Percentiles rank a stretch among this genome's conserved stretches.
Evolutionary conservation across 1,140 invertebrate species (phyloP).

Genomic region (Cepaea nemoralis): DNA sequence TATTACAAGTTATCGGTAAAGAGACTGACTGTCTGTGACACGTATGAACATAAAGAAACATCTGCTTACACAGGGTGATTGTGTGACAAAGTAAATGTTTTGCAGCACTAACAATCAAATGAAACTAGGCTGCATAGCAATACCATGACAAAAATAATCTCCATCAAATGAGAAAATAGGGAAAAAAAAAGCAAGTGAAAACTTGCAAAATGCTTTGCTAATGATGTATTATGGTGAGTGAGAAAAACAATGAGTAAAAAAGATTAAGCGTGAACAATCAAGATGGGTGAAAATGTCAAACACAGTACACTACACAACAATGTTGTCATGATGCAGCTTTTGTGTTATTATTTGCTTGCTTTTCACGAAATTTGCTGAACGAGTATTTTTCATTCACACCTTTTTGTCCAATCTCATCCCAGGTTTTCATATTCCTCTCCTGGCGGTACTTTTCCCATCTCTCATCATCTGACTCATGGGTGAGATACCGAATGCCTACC

Average conservation of each 20-base stretch:
- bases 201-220: not conserved
- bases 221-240: not conserved
- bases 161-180: no score
- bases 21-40: no score
- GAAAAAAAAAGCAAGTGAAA: no score
- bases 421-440: slow-evolving; percentile 69
- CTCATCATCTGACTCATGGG: slow-evolving; percentile 95
- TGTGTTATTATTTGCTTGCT: slow-evolving; percentile 41
- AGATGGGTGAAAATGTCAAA: not conserved
- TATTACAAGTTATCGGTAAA: no score
- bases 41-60: not conserved
- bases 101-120: not conserved
- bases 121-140: not conserved
- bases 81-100: not conserved
- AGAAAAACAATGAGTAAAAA: not conserved
- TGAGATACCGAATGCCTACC: slow-evolving; percentile 89
- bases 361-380: slow-evolving; percentile 63
- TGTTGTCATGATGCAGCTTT: slow-evolving; percentile 31
- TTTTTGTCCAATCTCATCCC: slow-evolving; percentile 67
- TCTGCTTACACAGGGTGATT: not conserved
- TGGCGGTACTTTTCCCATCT: slow-evolving; percentile 82
- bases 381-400: slow-evolving; percentile 70
- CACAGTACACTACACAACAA: slow-evolving; percentile 13
- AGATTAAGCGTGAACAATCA: not conserved
- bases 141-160: not conserved